Conservation (phyloP, 2,888 invertebrate genomes). For the Drosophila suboccidentalis region DNA sequence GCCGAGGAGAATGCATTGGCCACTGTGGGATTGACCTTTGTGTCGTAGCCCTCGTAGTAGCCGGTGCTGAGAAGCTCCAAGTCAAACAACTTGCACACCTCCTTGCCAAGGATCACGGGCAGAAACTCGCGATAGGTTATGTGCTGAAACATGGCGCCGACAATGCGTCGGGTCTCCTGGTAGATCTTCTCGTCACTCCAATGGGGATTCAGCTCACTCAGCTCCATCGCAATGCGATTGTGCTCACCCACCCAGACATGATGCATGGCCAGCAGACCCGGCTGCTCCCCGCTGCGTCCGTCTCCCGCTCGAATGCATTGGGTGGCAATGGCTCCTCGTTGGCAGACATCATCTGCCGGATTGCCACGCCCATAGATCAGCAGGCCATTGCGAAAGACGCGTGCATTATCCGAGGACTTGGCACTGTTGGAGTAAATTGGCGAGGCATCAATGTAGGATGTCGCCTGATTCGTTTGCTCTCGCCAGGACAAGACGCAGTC, state of each 20-base stretch:
- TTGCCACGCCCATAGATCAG: conserved; percentile 89
- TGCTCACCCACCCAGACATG: conserved; percentile 86
- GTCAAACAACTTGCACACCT: conserved; percentile 91
- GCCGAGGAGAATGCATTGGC: conserved; percentile 93
- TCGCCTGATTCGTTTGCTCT: conserved; percentile 94
- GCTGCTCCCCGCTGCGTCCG: conserved; percentile 92
- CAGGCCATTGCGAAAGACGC: conserved; percentile 91
- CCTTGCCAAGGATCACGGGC: conserved; percentile 91
- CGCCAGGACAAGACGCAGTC: conserved; percentile 93
- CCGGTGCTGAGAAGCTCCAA: conserved; percentile 89
- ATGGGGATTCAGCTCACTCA: conserved; percentile 91
- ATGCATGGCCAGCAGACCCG: conserved; percentile 87
- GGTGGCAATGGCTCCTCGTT: conserved; percentile 90
- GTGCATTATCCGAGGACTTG: conserved; percentile 90
- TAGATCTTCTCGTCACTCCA: conserved; percentile 96
- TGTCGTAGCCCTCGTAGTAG: conserved; percentile 90
- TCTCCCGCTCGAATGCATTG: conserved; percentile 93
- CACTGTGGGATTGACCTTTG: conserved; percentile 90
- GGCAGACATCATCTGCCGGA: conserved; percentile 90
- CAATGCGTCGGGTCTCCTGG: conserved; percentile 93
- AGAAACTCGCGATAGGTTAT: conserved; percentile 94
- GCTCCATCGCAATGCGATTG: conserved; percentile 90
- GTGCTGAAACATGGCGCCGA: conserved; percentile 93
- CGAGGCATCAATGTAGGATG: conserved; percentile 93
- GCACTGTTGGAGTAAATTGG: conserved; percentile 93